Percentiles rank a stretch among this genome's conserved stretches.
Evolutionary conservation across 2,888 invertebrate species (phyloP).

Genomic region (Tachina lurida): DNA sequence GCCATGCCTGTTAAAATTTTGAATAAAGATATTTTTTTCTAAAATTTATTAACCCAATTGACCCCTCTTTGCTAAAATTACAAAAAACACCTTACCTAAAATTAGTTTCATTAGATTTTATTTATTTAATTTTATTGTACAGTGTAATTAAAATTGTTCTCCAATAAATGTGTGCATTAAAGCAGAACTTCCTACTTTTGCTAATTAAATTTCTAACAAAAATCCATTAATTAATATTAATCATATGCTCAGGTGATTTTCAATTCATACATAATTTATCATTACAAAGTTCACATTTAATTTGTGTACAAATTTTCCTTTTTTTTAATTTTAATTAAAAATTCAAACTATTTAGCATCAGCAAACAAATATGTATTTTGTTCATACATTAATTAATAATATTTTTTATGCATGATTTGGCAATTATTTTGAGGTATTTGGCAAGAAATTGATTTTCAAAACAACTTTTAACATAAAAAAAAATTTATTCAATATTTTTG

Average conservation of each 20-base stretch:
- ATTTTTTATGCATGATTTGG: constrained; percentile 36
- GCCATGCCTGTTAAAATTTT: too few species aligned
- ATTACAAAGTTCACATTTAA: not conserved
- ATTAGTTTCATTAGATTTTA: too few species aligned
- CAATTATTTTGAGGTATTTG: constrained; percentile 46
- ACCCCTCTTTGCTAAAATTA: too few species aligned
- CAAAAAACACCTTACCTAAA: too few species aligned
- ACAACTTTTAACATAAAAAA: constrained; percentile 10
- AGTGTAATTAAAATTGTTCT: too few species aligned
- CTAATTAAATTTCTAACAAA: not conserved
- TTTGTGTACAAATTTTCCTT: not conserved
- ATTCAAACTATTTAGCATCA: constrained; percentile 20
- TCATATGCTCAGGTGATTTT: constrained; percentile 25
- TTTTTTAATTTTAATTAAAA: not conserved
- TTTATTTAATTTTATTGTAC: too few species aligned
- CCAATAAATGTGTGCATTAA: not conserved
- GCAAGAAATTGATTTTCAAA: constrained; percentile 39
- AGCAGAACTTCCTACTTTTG: not conserved
- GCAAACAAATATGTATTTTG: not conserved
- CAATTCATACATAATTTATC: not conserved
- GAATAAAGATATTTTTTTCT: too few species aligned
- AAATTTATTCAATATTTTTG: not conserved
- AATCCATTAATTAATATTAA: constrained; percentile 32
- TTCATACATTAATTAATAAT: not conserved
- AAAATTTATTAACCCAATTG: too few species aligned